Conservation (phyloP, 2,113 vertebrate genomes). For the Reinhardtius hippoglossoides region DNA sequence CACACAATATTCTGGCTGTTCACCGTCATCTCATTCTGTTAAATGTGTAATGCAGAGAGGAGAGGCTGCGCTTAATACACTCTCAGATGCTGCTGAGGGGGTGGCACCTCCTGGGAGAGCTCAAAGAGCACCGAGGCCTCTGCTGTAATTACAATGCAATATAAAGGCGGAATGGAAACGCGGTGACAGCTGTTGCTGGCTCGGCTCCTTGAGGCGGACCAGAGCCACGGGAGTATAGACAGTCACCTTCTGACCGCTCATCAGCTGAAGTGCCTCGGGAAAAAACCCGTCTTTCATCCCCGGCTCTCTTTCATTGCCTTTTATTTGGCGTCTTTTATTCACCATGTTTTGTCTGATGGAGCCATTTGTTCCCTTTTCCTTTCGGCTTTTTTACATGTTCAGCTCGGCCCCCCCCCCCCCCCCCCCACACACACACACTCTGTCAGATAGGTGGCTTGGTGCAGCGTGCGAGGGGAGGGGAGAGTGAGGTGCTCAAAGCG, state of each 20-base stretch:
- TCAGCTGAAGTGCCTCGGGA: slow-evolving; percentile 61
- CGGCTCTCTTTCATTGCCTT: slow-evolving; percentile 51
- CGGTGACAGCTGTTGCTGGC: slow-evolving; percentile 62
- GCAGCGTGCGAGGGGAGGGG: slow-evolving; percentile 38
- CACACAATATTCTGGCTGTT: slow-evolving; percentile 38
- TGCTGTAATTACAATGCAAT: slow-evolving; percentile 71
- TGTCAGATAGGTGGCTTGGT: slow-evolving; percentile 39
- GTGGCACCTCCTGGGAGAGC: slow-evolving; percentile 61
- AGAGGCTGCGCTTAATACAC: slow-evolving; percentile 45
- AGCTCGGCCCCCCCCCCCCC: slow-evolving; percentile 2
- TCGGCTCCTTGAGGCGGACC: slow-evolving; percentile 48
- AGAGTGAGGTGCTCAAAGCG: slow-evolving; percentile 57
- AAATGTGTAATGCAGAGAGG: slow-evolving; percentile 42
- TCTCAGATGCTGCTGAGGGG: slow-evolving; percentile 59
- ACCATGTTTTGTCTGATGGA: slow-evolving; percentile 65
- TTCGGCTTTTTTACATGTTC: slow-evolving; percentile 54
- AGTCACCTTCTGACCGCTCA: slow-evolving; percentile 68
- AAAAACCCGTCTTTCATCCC: slow-evolving; percentile 59
- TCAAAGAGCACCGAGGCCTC: slow-evolving; percentile 57
- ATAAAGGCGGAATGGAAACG: slow-evolving; percentile 61
- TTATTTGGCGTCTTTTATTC: slow-evolving; percentile 60
- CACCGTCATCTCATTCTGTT: slow-evolving; percentile 41
- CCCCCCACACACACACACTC: not conserved
- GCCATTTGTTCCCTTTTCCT: slow-evolving; percentile 60
- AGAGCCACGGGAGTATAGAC: slow-evolving; percentile 39